Evolutionary conservation across 2,797 vertebrate species (phyloP).

Genomic region (Mormyrops boulengeri): DNA sequence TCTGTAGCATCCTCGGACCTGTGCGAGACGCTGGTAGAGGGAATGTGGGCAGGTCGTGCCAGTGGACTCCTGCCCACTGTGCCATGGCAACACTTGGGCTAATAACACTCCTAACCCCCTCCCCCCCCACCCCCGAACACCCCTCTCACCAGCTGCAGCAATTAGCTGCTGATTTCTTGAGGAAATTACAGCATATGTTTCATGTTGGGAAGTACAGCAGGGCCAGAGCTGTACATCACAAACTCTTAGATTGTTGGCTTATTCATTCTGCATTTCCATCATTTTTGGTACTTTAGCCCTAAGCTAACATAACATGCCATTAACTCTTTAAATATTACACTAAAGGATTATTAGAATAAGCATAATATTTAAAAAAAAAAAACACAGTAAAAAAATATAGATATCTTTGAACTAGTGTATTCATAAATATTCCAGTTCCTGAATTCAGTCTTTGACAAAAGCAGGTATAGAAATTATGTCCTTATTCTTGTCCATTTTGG

Average conservation of each 20-base stretch:
- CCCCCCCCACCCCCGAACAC: background rate
- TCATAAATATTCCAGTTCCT: background rate
- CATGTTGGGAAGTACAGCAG: background rate
- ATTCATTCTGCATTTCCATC: background rate
- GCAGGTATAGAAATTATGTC: background rate
- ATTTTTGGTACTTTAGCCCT: background rate
- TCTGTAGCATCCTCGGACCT: background rate
- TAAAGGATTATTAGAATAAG: background rate
- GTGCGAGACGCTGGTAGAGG: background rate
- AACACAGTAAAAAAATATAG: background rate
- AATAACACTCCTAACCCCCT: background rate
- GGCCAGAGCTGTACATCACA: background rate
- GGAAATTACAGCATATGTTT: conserved; percentile 22
- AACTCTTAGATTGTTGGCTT: background rate
- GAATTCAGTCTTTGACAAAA: background rate
- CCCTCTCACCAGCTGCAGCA: conserved; percentile 19
- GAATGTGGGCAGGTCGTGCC: background rate
- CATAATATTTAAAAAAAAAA: background rate
- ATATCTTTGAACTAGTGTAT: background rate
- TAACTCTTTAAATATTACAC: background rate
- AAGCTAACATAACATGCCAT: background rate
- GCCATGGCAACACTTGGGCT: background rate
- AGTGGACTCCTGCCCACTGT: background rate
- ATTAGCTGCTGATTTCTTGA: conserved; percentile 12
- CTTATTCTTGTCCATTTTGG: background rate